These are phyloP conservation scores for Rhagonycha lutea DNA, from an alignment of 2,888 invertebrate species.

Conservation along the genomic window DNA sequence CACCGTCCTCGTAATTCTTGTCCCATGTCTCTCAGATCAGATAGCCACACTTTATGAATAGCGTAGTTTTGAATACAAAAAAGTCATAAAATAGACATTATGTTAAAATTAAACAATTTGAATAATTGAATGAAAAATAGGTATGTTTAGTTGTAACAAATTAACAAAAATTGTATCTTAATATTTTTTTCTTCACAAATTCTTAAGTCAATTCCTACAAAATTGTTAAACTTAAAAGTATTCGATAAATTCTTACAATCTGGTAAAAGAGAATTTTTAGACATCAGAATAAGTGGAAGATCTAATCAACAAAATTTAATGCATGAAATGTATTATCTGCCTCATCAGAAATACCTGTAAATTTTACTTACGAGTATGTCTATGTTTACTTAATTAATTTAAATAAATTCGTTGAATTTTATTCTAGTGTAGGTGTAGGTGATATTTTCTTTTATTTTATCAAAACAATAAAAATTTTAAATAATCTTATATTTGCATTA, in stretches of 20 bases:
- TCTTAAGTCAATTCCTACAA: neutral
- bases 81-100: constrained; percentile 39
- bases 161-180: neutral
- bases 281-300: neutral
- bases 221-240: neutral
- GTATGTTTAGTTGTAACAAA: neutral
- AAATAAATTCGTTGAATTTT: neutral
- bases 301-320: neutral
- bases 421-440: neutral
- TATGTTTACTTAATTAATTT: neutral
- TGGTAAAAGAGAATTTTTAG: neutral
- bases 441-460: neutral
- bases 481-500: neutral
- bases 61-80: constrained; percentile 39
- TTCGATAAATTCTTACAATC: neutral
- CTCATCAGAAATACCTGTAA: neutral
- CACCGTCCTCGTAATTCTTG: constrained; percentile 29
- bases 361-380: neutral
- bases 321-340: neutral
- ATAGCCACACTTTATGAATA: constrained; percentile 39
- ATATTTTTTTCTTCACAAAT: neutral
- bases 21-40: constrained; percentile 34
- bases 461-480: neutral
- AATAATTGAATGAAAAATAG: neutral
- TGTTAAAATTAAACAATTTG: constrained; percentile 30